Conservation (phyloP, 2,113 vertebrate species). For the Rhinichthys klamathensis region DNA sequence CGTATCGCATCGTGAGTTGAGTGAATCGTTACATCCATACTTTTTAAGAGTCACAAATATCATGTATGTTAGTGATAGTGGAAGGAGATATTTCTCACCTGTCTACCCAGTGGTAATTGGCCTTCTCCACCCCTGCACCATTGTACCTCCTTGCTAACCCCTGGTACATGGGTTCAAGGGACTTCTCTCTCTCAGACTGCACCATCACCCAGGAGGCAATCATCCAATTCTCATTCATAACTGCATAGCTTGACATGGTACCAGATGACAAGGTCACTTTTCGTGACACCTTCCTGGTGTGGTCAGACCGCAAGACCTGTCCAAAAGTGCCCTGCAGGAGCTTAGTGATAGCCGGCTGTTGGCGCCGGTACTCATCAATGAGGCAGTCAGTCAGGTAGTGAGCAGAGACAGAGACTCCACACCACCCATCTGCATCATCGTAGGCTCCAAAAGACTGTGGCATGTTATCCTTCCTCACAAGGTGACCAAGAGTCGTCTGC, state of each 20-base stretch:
- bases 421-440: neutral
- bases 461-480: too few species aligned
- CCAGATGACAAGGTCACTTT: conserved; percentile 3
- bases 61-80: neutral
- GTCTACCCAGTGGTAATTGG: conserved; percentile 35
- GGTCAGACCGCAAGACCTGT: neutral
- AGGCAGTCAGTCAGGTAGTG: neutral
- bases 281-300: neutral
- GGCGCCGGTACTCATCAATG: neutral
- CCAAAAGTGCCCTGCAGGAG: neutral
- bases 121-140: conserved; percentile 29
- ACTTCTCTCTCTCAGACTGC: conserved; percentile 21
- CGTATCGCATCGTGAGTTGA: too few species aligned
- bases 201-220: conserved; percentile 14
- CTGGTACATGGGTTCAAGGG: neutral
- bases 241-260: conserved; percentile 47
- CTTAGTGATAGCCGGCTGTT: neutral
- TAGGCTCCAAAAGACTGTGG: neutral
- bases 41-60: too few species aligned
- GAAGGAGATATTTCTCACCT: conserved; percentile 20
- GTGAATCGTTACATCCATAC: too few species aligned
- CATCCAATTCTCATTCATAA: conserved; percentile 44
- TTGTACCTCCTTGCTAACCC: conserved; percentile 22
- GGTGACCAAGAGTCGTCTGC: too few species aligned
- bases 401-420: neutral